Base-by-base conservation (phyloP, 1,140 invertebrate species). In the Hestina assimilis region DNA sequence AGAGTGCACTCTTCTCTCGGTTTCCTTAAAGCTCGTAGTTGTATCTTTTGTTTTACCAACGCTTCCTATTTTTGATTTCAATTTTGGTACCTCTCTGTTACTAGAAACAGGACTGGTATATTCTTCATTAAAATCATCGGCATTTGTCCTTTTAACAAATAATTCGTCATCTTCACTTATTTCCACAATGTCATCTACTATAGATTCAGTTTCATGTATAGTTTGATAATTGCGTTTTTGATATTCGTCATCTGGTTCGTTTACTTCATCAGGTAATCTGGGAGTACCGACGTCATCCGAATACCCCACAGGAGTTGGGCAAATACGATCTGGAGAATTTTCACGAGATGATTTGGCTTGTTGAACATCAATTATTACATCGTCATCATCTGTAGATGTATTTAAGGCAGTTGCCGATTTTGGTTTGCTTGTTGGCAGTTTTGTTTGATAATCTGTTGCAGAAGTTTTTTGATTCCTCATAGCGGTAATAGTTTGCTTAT, bases 311-410 rank as follows among this genome's bases (percentile, higher is more conserved):
- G 92, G 92, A n/a, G 90, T 90, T 0, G 92, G 92, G 68, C 91
- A 92, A 57, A 92, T 90, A 26, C 90, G 89, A 71, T 93, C 92
- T 4, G 93, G 93, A 7, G 93, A 93, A 14, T 92, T 92, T 75
- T 94, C 93, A 28, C 93, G 73, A 0, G 93, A 94, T 42, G 93
- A 94, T 80, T 92, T 93, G 0, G 93, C 93, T 71, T 92, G 91
- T 72, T 93, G 91, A 15, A 92, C 83, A 56, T 93, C 92, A 53
- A 92, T 91, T 19, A 93, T 89, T 23, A 91, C 72, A 59, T 90
- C 88, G 63, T 90, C 78, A 69, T 90, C 69, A 62, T 89, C 81
- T n/a, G 40, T 66, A 11, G 75, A 66, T 38, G 76, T 83, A 65
- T 86, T 87, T 48, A 88, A 56, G n/a, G 83, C 66, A 24, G 83